A percentile compares a stretch with the other conserved stretches of the same genome.
Conservation (phyloP, 2,113 vertebrate species). For the Pampusana beccarii region DNA sequence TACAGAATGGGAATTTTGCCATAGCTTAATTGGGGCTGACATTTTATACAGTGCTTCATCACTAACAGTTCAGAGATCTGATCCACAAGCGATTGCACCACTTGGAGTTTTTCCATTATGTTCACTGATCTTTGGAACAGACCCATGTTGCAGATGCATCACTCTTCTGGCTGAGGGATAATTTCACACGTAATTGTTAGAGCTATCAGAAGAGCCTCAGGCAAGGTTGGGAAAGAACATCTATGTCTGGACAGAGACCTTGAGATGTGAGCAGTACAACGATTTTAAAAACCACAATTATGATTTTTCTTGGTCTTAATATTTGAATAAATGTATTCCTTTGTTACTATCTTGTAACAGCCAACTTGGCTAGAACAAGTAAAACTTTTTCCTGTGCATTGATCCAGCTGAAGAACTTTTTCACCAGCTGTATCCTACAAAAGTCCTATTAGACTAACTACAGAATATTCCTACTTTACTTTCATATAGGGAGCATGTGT, state of each 20-base stretch:
- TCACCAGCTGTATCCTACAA: background rate
- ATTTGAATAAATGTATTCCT: background rate
- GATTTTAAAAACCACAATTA: background rate
- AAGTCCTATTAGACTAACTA: background rate
- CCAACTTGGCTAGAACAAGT: background rate
- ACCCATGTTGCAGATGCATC: background rate
- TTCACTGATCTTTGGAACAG: conserved; percentile 22
- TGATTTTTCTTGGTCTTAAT: background rate
- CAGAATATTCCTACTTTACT: background rate
- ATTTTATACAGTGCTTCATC: conserved; percentile 17
- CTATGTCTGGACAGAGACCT: background rate
- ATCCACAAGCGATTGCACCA: background rate
- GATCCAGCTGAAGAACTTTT: background rate
- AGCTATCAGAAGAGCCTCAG: background rate
- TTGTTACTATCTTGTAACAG: background rate
- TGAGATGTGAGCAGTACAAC: background rate
- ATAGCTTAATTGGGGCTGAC: conserved; percentile 23
- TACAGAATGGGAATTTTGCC: conserved; percentile 19
- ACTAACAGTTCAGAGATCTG: background rate
- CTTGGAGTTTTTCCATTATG: conserved; percentile 6
- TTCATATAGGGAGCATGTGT: background rate
- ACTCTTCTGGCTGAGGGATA: background rate
- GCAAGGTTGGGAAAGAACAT: background rate
- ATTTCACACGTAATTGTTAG: background rate
- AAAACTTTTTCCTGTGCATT: background rate